A percentile compares a stretch with the other conserved stretches of the same genome.
Evolutionary conservation across 2,113 vertebrate genomes (phyloP).

Genomic region (Ia io): DNA sequence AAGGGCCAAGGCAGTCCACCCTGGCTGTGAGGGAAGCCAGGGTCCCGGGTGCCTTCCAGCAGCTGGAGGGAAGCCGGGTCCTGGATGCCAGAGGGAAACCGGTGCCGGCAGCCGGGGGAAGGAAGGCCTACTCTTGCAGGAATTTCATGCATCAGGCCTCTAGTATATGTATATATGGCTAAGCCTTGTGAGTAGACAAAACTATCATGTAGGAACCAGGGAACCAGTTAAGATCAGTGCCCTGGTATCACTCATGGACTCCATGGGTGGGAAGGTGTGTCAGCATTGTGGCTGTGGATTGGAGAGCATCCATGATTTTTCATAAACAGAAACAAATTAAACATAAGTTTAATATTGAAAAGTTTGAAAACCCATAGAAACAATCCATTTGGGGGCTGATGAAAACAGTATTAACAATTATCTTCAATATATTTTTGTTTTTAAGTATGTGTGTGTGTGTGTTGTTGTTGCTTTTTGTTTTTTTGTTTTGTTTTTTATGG

Average conservation of each 20-base stretch:
- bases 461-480: too few species aligned
- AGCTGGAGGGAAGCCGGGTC: too few species aligned
- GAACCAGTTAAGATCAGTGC: background rate
- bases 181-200: background rate
- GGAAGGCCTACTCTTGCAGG: too few species aligned
- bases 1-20: too few species aligned
- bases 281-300: background rate
- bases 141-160: too few species aligned
- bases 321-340: background rate
- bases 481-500: too few species aligned
- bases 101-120: too few species aligned
- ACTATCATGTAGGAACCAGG: background rate
- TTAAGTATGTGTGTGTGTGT: background rate
- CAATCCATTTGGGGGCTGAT: background rate
- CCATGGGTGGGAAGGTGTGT: background rate
- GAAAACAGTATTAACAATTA: background rate
- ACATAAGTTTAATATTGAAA: background rate
- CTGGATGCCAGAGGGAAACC: too few species aligned
- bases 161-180: background rate
- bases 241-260: background rate
- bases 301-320: background rate
- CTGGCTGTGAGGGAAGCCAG: too few species aligned
- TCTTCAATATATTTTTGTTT: constrained; percentile 15
- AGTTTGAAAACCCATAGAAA: background rate
- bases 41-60: too few species aligned